These are phyloP conservation scores for Neomonachus schauinslandi DNA, from an alignment of 2,113 vertebrate species.

Conservation along the genomic window DNA sequence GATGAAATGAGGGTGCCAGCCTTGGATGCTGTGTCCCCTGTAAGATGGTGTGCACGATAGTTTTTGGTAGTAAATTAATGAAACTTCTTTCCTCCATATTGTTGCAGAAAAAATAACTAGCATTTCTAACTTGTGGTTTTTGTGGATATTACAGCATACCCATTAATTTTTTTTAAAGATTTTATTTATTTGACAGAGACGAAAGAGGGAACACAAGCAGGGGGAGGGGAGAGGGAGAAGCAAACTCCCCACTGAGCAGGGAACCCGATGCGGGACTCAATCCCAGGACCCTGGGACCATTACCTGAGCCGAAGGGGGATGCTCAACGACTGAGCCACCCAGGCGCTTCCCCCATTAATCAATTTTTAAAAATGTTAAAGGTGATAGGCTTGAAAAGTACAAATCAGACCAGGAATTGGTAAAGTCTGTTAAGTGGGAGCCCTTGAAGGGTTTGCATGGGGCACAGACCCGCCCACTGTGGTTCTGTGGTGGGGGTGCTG, in stretches of 20 bases:
- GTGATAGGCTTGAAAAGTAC: neutral
- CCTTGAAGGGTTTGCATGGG: too few species aligned
- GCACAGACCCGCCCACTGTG: neutral
- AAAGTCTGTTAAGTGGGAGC: too few species aligned
- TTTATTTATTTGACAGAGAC: too few species aligned
- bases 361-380: neutral
- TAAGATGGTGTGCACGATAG: neutral
- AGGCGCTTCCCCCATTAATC: too few species aligned
- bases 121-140: neutral
- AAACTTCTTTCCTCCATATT: neutral
- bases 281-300: too few species aligned
- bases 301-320: too few species aligned
- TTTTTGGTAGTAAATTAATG: neutral
- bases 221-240: too few species aligned
- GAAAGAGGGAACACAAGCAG: too few species aligned
- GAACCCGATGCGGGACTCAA: too few species aligned
- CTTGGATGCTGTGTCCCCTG: neutral
- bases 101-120: neutral
- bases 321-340: too few species aligned
- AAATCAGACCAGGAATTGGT: neutral
- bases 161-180: too few species aligned
- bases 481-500: neutral
- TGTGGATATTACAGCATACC: neutral
- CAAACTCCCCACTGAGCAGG: too few species aligned
- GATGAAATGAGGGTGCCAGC: neutral